phyloP scores from a whole-genome alignment of 2,113 vertebrate genomes.

The Crocuta crocuta region DNA sequence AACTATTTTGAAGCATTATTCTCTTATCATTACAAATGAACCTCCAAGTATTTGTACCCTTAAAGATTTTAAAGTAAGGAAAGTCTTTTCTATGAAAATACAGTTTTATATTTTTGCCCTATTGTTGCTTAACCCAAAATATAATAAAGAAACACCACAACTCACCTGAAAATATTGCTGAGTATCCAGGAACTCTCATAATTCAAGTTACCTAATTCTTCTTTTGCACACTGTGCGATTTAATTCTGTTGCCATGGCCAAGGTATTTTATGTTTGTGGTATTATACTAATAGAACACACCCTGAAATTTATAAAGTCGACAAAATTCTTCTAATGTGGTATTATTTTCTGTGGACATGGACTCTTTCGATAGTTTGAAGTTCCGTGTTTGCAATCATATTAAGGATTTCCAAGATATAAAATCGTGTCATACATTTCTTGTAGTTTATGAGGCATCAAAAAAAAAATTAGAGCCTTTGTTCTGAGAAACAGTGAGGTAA shows the following conservation, averaged over 20 bases:
- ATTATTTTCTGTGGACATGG: background rate
- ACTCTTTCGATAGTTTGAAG: constrained; percentile 43
- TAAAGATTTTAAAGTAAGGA: constrained; percentile 58
- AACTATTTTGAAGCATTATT: constrained; percentile 75
- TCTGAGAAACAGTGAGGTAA: constrained; percentile 70
- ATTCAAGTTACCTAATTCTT: constrained; percentile 53
- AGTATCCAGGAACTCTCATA: constrained; percentile 10
- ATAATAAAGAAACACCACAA: constrained; percentile 54
- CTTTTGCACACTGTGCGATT: constrained; percentile 25
- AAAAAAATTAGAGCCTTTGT: constrained; percentile 59
- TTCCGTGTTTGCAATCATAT: background rate
- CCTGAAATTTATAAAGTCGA: constrained; percentile 27
- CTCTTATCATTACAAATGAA: constrained; percentile 63
- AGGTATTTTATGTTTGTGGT: constrained; percentile 35
- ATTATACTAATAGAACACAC: background rate
- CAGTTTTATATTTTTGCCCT: constrained; percentile 55
- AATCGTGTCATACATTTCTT: constrained; percentile 34
- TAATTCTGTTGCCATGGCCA: constrained; percentile 32
- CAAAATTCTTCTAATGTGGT: background rate
- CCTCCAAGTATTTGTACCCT: constrained; percentile 50
- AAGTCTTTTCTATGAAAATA: constrained; percentile 71
- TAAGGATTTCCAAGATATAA: constrained; percentile 56
- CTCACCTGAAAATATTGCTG: constrained; percentile 72
- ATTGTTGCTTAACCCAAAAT: constrained; percentile 70
- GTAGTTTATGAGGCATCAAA: constrained; percentile 59